These are phyloP conservation scores for Kuschelorhynchus macadamiae DNA, from an alignment of 2,888 invertebrate species.

Conservation along the genomic window DNA sequence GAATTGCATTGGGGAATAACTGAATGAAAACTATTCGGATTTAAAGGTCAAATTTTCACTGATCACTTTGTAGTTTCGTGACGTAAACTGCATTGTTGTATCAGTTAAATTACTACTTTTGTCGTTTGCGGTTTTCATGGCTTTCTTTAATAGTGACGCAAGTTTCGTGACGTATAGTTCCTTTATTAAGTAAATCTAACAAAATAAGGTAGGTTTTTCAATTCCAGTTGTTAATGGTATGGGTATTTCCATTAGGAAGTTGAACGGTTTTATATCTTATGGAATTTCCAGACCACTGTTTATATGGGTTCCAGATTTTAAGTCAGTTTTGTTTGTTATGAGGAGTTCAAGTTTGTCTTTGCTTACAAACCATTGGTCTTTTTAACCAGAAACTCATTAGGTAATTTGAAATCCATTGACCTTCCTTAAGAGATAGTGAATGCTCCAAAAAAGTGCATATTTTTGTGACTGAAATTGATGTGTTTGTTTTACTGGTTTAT, in stretches of 20 bases:
- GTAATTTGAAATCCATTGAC: no score
- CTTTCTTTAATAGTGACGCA: conserved; percentile 38
- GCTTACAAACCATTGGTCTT: no score
- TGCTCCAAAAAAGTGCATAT: no score
- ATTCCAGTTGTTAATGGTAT: not conserved
- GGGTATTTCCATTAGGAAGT: conserved; percentile 17
- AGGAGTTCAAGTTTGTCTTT: not conserved
- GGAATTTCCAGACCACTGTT: not conserved
- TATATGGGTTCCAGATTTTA: not conserved
- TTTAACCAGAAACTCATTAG: no score
- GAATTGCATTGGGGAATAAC: no score
- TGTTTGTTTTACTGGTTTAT: no score
- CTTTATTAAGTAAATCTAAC: conserved; percentile 33
- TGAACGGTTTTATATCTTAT: conserved; percentile 4
- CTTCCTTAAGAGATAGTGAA: no score
- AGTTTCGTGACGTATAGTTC: conserved; percentile 36
- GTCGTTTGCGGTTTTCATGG: conserved; percentile 34
- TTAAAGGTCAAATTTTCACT: conserved; percentile 41
- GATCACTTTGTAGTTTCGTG: conserved; percentile 38
- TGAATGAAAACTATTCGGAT: conserved; percentile 28
- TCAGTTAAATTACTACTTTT: conserved; percentile 27
- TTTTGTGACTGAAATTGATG: no score
- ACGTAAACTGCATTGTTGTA: conserved; percentile 38
- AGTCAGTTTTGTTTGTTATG: not conserved
- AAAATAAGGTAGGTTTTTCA: conserved; percentile 27